Base-by-base conservation (phyloP, 2,888 invertebrate genomes). In the Chromoteleia sp. region DNA sequence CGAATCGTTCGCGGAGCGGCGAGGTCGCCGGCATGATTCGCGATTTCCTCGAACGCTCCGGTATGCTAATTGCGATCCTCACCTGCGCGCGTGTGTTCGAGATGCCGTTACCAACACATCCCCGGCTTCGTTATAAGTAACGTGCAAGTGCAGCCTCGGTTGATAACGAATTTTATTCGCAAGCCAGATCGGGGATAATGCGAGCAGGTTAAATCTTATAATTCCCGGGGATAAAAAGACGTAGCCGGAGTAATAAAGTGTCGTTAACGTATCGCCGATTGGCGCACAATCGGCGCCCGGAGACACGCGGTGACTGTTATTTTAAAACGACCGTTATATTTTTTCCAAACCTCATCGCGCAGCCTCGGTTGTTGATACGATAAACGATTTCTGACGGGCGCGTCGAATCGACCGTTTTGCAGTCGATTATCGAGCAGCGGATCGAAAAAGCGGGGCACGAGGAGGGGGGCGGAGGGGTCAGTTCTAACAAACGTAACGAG, bases 31-130 rank as follows among this genome's bases (percentile, higher is more conserved):
- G 41, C 12, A 81, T 78, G 75, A 75, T 71, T 79, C 45, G 78
- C 54, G 71, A 73, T 79, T 82, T 79, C 79, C 79, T 61, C 59
- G 76, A 67, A 73, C 67, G 71, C 79, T 82, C 65, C 73, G 82
- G 82, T 82, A 82, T 82, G 82, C 82, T 82, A 82, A 82, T 82
- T 82, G 82, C 81, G 29, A 21, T 45, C 15, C 59, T 70, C 74
- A 61, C 63, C 65, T 74, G 81, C 68, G 14, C 58, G 65, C 65
- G 59, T 54, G 74, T 61, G 54, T 63, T 43, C 30, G 63, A 61
- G 45, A 76, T 63, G 71, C 67, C 79, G 77, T 74, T 73, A 75
- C 78, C 75, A 82, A 74, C 58, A 79, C 76, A 77, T 29, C 14
- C 61, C 33, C 52, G 25, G 43, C 41, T 19, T 56, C 41, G 41